Evolutionary conservation across 53 echinoderm and acorn worm genomes (phyloP), one percentile per base, ranked within the genome.

Genomic region (Hippasteria phrygiana): DNA sequence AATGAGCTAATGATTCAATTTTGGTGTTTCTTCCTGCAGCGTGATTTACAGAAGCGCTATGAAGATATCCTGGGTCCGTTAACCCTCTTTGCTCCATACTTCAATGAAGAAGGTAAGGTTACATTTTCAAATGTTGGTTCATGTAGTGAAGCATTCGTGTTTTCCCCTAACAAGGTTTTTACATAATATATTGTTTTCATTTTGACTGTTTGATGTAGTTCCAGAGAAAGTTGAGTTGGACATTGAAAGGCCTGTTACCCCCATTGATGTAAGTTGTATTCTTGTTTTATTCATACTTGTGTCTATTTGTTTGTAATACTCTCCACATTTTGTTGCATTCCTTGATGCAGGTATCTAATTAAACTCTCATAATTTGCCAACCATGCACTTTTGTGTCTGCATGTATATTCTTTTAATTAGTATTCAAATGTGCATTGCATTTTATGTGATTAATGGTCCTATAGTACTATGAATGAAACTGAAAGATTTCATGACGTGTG

Each of bases 1-100:
- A 20, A 5, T 24, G 4, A 24, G 3, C n/a, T 59, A 24, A 59
- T 59, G 59, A 0, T 17, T 24, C 26, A 4, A 0, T 24, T 3
- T 55, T 55, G 2, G 2, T 55, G 55, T 55, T 59, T 87, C 59
- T 74, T 18, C 12, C 66, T 55, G 51, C 88, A 97, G 97, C 90
- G 90, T 71, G 93, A 97, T 65, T 84, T 95, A n/a, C 93, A 97
- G 48, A 95, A 92, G 65, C 92, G 90, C 70, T 97, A 97, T 93
- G 97, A 97, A 92, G 94, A 95, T 22, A 92, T 97, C 32, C 87
- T 97, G 29, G 97, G 97, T 32, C 97, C 97, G 5, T 75, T 97
- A 55, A 97, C 93, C 39, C 75, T 97, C 24, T 97, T 97, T 97
- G 97, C 97, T 29, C 95, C 95, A 46, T 90, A 88, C 55, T 93